Conservation (phyloP, 2,888 invertebrate genomes). For the Omphaloscelis lunosa region DNA sequence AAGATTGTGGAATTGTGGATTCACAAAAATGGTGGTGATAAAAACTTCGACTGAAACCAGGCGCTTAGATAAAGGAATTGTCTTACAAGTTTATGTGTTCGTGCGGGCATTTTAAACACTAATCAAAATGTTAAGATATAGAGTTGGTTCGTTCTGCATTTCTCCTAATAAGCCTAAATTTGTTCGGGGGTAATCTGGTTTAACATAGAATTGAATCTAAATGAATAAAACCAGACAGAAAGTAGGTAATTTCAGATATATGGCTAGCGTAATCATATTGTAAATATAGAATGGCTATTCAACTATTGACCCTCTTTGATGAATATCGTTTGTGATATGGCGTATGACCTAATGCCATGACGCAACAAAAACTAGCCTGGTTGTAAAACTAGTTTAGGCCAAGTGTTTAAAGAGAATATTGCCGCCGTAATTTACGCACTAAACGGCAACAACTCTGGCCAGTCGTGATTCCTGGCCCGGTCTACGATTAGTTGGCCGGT, state of each 20-base stretch:
- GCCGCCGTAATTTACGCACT: slow-evolving; percentile 2
- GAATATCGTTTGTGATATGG: slow-evolving; percentile 35
- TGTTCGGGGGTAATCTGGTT: background rate
- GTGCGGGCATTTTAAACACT: background rate
- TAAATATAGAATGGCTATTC: slow-evolving; percentile 30
- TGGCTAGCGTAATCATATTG: slow-evolving; percentile 6
- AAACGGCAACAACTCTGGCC: too few species aligned
- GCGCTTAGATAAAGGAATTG: slow-evolving; percentile 53
- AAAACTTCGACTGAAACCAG: slow-evolving; percentile 54
- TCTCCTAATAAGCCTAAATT: slow-evolving; percentile 4
- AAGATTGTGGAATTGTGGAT: slow-evolving; percentile 69
- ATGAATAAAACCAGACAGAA: background rate
- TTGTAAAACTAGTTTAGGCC: slow-evolving; percentile 47
- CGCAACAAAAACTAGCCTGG: slow-evolving; percentile 53
- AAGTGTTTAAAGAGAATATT: slow-evolving; percentile 27
- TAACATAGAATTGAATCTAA: background rate
- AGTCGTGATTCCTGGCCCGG: too few species aligned
- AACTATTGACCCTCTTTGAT: slow-evolving; percentile 34
- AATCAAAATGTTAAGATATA: slow-evolving; percentile 27
- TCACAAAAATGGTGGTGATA: slow-evolving; percentile 65
- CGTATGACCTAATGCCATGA: slow-evolving; percentile 57
- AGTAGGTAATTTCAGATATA: slow-evolving; percentile 2
- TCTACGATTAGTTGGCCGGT: too few species aligned
- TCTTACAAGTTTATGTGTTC: slow-evolving; percentile 52
- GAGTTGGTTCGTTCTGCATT: background rate